Base-by-base conservation (phyloP, 2,113 vertebrate species). In the Aplodontia rufa region DNA sequence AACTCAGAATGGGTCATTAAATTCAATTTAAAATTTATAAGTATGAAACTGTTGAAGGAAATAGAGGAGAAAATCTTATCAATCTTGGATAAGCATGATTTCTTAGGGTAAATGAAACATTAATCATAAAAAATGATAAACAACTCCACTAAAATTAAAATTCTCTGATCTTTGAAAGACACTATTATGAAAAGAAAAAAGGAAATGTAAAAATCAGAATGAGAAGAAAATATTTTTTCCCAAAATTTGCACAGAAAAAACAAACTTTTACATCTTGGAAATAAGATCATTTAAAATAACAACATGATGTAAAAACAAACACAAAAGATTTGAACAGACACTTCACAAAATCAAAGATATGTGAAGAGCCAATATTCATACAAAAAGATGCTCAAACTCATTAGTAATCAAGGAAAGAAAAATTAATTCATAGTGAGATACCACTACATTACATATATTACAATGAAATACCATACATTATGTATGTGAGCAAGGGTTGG, bases 111-210 rank as follows among this genome's bases (percentile, higher is more conserved):
- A 91, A 76, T 62, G 78, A 86, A 91, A 9, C 8, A 68, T 49
- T 75, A 20, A 51, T n/a, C 20, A 72, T 53, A 53, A 81, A 89
- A 86, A 91, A 28, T 30, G 13, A 69, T 76, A 37, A 60, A 51
- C 26, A 76, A 75, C 35, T 60, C 53, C 22, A 72, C 24, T 7
- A 60, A 74, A 55, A 89, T 72, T 75, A 37, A 49, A 91, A 74
- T 53, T 40, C 51, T 93, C n/a, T 86, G 37, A 17, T 81, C 40
- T 69, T 91, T 91, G 79, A 85, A 94, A 95, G 37, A 85, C 5
- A 53, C 7, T 17, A 4, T 72, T 72, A 60, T 94, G 45, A 82
- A 92, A 81, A 86, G 49, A 26, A 85, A 76, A n/a, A 68, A 58
- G 87, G 28, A 19, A 68, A 60, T 94, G 40, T 35, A 17, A 47